Evolutionary conservation across 2,888 invertebrate genomes (phyloP), one percentile per base, ranked within the genome.

Genomic region (Clunio marinus): DNA sequence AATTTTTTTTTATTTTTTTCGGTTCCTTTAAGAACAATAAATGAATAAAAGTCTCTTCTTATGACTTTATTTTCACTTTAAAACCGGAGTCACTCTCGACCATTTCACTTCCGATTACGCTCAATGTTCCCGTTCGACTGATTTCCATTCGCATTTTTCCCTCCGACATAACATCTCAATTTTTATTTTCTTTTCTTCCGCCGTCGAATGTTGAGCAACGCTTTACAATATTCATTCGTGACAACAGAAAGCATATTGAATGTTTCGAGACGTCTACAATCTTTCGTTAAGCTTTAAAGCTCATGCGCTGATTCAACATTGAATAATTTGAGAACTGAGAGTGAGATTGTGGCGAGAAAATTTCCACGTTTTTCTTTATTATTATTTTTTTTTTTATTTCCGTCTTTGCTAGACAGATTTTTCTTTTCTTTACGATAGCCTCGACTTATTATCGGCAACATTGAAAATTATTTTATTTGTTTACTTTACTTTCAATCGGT

Each of bases 41-140:
- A 57, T 17, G 17, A 51, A 22, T 51, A 41, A 41, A 41, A 17
- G 3, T 22, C 22, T 22, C 22, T 41, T 51, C 51, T 20, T n/a
- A 22, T 51, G 3, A 2, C 4, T 57, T 57, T 13, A n/a, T 20
- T 57, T 3, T 57, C 2, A 20, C 4, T 45, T 45, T 57, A 22
- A 57, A 4, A 22, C 10, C 27, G 27, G 15, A 25, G 57, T 57
- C 57, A 57, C 57, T 25, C 41, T 57, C 41, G 17, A 20, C n/a
- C 41, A 63, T 45, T 25, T 17, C 45, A 25, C 24, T 66, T 32
- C 66, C 66, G 65, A 66, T 32, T 66, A 35, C 55, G 35, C 35
- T 55, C 66, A 66, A 55, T 55, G 66, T 66, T 66, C 66, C 65
- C 66, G 55, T 66, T 46, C 66, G 66, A 66, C 66, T 66, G 66